Evolutionary conservation across 2,113 vertebrate genomes (phyloP), one percentile per base, ranked within the genome.

Genomic region (Okapia johnstoni): DNA sequence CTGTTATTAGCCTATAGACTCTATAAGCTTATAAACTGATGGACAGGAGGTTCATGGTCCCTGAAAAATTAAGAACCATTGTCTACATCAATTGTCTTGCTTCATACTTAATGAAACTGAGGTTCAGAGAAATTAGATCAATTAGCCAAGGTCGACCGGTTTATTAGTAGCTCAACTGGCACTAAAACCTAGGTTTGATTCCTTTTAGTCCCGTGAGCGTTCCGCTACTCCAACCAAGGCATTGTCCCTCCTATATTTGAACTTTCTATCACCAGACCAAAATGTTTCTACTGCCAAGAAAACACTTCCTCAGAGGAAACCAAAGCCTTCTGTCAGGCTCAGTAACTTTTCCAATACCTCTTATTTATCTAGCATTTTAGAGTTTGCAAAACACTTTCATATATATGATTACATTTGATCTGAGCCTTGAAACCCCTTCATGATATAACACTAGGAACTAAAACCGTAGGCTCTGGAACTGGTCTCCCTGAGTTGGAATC

Each of bases 351-450:
- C 96, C 21, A 84, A 95, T 92, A 76, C 12, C 12, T 92, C 17
- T 21, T 85, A 90, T 94, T 93, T 95, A 96, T 81, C 84, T 96
- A 85, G 26, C 26, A 97, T 90, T 96, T 90, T 54, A 93, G 90
- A 43, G 25, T 87, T 95, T 95, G 90, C 73, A 90, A 81, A 96
- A 76, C 36, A 97, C 54, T 93, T 96, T 87, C 58, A 73, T 76
- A 85, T 19, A 92, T 48, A 96, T 46, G 61, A 96, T 97, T 95
- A 88, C 73, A 92, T 79, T 90, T 95, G n/a, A 97, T 90, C 57
- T 94, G 58, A 66, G 43, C 30, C 60, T 90, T 46, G 60, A 93
- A 97, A 89, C 3, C 23, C 33, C 55, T 95, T 92, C 85, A 70
- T 95, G 36, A 57, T 46, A 95, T 36, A 61, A 88, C 90, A 86